Evolutionary conservation across 1,140 invertebrate genomes (phyloP).

Genomic region (Zophobas atratus): DNA sequence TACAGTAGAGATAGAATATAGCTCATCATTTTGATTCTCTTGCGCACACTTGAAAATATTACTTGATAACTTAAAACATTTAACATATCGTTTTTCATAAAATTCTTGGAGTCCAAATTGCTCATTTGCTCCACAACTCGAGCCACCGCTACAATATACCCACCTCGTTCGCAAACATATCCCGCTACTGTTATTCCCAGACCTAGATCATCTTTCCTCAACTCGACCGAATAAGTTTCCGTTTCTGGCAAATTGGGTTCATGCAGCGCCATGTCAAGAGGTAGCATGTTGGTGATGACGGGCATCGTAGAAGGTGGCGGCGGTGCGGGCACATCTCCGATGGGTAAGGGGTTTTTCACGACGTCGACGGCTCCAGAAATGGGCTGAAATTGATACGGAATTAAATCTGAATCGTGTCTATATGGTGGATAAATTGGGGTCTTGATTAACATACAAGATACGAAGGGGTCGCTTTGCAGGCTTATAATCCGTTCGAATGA

Average conservation of each 20-base stretch:
- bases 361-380: conserved; percentile 73
- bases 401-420: background rate
- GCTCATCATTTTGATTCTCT: too few relatives aligned
- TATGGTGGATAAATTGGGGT: too few relatives aligned
- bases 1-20: too few relatives aligned
- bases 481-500: too few relatives aligned
- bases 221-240: conserved; percentile 88
- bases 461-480: too few relatives aligned
- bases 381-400: conserved; percentile 64
- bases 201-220: conserved; percentile 88
- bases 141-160: conserved; percentile 10
- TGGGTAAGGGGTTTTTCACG: conserved; percentile 69
- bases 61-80: too few relatives aligned
- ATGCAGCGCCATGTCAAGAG: conserved; percentile 71
- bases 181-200: conserved; percentile 97
- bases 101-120: too few relatives aligned
- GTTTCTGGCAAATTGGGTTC: conserved; percentile 81
- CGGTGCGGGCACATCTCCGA: conserved; percentile 66
- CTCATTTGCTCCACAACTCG: too few relatives aligned
- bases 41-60: too few relatives aligned
- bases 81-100: too few relatives aligned
- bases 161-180: conserved; percentile 91
- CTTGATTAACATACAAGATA: too few relatives aligned
- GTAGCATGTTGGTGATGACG: conserved; percentile 68
- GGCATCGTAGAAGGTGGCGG: conserved; percentile 67